Percentiles rank a stretch among this genome's conserved stretches.
These are phyloP conservation scores for Axinella damicornis DNA, from an alignment of 37 sponge, comb jelly and placozoan species.

Conservation along the genomic window DNA sequence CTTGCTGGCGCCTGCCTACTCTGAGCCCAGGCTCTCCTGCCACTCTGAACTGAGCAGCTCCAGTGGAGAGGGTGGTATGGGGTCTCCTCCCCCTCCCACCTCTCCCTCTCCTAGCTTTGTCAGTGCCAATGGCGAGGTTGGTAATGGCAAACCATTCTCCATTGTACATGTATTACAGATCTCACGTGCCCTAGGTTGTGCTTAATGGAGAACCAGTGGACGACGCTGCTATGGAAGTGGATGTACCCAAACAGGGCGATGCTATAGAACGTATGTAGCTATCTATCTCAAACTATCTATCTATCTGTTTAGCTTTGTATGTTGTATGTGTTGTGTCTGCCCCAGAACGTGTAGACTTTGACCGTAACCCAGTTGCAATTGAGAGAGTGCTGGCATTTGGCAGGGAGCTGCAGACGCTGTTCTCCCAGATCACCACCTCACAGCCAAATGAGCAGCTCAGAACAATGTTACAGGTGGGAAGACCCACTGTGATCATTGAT, in stretches of 20 bases:
- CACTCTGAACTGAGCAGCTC: constrained; percentile 64
- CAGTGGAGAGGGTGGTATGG: constrained; percentile 32
- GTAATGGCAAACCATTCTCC: not conserved
- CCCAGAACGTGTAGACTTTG: constrained; percentile 34
- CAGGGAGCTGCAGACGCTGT: constrained; percentile 68
- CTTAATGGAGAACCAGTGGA: not conserved
- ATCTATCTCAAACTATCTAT: no score
- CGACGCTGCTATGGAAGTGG: constrained; percentile 50
- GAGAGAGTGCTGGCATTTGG: constrained; percentile 83
- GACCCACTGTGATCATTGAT: not conserved
- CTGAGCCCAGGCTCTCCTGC: constrained; percentile 51
- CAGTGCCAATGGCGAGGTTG: constrained; percentile 20
- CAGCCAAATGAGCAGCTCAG: constrained; percentile 40
- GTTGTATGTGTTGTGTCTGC: no score
- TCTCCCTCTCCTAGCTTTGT: constrained; percentile 19
- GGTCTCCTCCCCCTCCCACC: not conserved
- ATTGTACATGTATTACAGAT: not conserved
- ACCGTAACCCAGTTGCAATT: constrained; percentile 47
- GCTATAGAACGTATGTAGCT: no score
- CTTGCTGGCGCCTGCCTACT: constrained; percentile 8
- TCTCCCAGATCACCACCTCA: constrained; percentile 1
- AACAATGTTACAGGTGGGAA: constrained; percentile 54
- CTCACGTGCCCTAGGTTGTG: not conserved
- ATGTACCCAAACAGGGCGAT: not conserved
- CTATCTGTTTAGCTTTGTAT: no score